A percentile compares a stretch with the other conserved stretches of the same genome.
phyloP scores from a whole-genome alignment of 2,888 invertebrate genomes.

The Melipona beecheii region DNA sequence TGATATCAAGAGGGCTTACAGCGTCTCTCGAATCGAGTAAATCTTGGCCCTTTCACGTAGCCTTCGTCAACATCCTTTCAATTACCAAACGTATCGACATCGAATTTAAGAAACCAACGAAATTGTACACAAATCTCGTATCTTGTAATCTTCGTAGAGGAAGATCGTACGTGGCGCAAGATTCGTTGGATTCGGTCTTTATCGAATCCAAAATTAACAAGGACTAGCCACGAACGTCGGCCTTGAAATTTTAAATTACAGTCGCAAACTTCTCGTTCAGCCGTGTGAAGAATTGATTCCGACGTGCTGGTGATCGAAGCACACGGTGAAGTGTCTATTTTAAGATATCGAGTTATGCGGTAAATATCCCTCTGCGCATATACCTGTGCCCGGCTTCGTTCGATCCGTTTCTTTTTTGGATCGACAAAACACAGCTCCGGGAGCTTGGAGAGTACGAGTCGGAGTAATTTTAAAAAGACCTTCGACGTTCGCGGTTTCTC shows the following conservation, averaged over 20 bases:
- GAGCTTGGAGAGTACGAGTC: no score
- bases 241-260: constrained; percentile 29
- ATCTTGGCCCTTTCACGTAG: no score
- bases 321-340: constrained; percentile 8
- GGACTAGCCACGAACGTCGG: background rate
- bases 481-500: no score
- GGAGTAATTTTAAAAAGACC: no score
- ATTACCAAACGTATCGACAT: background rate
- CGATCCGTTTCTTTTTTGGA: background rate
- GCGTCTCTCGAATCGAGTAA: no score
- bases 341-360: background rate
- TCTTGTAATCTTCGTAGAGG: background rate
- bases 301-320: constrained; percentile 4
- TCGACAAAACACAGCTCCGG: background rate
- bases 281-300: background rate
- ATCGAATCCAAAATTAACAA: background rate
- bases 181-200: background rate
- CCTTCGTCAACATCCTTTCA: background rate
- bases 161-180: background rate
- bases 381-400: no score
- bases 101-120: background rate
- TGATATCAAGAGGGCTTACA: no score
- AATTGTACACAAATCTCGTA: background rate
- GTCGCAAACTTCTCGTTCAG: background rate
- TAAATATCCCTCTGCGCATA: background rate